Evolutionary conservation across 2,113 vertebrate genomes (phyloP).

Genomic region (Syrrhaptes paradoxus): DNA sequence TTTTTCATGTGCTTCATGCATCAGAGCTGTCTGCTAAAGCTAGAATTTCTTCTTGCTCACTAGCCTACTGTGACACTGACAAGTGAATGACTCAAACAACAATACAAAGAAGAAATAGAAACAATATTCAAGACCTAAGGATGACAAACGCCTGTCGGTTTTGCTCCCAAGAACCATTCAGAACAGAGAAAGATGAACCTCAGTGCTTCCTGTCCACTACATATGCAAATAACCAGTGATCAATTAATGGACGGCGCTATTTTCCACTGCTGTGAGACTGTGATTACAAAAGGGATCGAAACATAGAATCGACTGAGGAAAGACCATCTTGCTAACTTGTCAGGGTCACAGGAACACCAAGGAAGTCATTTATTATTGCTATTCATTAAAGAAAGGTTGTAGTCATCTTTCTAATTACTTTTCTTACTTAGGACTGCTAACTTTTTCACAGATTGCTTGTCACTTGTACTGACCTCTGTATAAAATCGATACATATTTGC

Average conservation of each 20-base stretch:
- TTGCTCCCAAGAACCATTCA: background rate
- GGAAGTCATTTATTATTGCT: conserved; percentile 74
- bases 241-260: conserved; percentile 53
- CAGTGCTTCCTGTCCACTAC: background rate
- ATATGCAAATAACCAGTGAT: conserved; percentile 36
- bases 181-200: conserved; percentile 33
- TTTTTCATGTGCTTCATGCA: background rate
- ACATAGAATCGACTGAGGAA: conserved; percentile 5
- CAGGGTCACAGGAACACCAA: conserved; percentile 63
- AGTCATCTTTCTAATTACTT: conserved; percentile 74
- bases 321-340: conserved; percentile 57
- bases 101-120: conserved; percentile 37
- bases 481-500: conserved; percentile 73
- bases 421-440: conserved; percentile 59
- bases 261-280: conserved; percentile 26
- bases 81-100: conserved; percentile 26
- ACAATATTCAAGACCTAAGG: background rate
- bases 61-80: background rate
- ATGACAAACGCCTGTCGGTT: conserved; percentile 22
- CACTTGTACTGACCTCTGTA: conserved; percentile 68
- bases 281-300: conserved; percentile 62
- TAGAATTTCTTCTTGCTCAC: background rate
- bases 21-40: background rate
- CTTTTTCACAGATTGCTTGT: conserved; percentile 70
- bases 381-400: conserved; percentile 74